Conservation (phyloP, 2,113 vertebrate species). For the Perca flavescens region DNA sequence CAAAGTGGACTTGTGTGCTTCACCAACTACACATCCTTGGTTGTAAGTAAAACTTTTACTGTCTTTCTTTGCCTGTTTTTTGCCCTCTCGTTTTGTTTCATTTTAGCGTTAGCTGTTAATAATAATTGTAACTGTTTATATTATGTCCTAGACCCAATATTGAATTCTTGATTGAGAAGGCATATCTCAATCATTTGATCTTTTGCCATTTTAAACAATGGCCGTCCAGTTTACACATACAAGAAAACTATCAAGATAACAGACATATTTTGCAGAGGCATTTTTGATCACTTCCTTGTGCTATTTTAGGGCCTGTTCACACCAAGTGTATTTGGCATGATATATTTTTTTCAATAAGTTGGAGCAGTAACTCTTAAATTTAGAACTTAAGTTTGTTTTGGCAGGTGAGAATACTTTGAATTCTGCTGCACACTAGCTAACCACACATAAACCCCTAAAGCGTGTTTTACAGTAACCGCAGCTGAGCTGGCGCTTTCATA, state of each 20-base stretch:
- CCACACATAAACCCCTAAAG: background rate
- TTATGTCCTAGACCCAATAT: background rate
- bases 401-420: constrained; percentile 21
- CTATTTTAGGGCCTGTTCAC: constrained; percentile 5
- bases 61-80: background rate
- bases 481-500: no score
- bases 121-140: background rate
- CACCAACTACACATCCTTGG: background rate
- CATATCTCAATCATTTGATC: background rate
- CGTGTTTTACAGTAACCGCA: no score
- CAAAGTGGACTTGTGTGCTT: background rate
- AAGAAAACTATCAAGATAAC: background rate
- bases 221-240: background rate
- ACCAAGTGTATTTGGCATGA: background rate
- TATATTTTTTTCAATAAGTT: background rate
- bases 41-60: background rate
- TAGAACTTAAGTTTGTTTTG: constrained; percentile 29
- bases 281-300: background rate
- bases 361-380: background rate
- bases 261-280: background rate
- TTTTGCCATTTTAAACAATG: background rate
- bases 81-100: background rate
- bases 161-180: background rate
- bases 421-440: background rate
- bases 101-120: background rate